Percentiles rank a stretch among this genome's conserved stretches.
Conservation (phyloP, 2,113 vertebrate species). For the Psilopsiagon aurifrons region DNA sequence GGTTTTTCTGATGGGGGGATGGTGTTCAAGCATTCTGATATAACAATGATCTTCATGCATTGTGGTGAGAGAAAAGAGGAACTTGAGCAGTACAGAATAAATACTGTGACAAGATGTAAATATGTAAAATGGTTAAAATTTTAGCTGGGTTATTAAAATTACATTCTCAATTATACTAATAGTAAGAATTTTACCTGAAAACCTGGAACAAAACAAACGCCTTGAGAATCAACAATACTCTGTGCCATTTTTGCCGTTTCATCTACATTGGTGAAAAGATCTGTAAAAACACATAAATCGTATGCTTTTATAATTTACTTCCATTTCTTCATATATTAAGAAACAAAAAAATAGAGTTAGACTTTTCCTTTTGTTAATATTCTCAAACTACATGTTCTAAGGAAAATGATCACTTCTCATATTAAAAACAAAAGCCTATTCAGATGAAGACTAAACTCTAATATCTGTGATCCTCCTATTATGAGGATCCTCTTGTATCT, state of each 20-base stretch:
- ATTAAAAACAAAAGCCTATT: background rate
- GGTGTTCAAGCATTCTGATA: background rate
- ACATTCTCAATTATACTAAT: background rate
- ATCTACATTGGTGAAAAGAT: slow-evolving; percentile 85
- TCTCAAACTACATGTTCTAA: background rate
- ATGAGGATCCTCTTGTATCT: background rate
- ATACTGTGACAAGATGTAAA: background rate
- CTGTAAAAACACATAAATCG: slow-evolving; percentile 70
- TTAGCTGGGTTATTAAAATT: background rate
- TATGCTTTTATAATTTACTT: background rate
- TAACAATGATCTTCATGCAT: background rate
- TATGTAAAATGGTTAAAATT: background rate
- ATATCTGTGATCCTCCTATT: background rate
- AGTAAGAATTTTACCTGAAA: slow-evolving; percentile 83
- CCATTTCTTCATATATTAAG: background rate
- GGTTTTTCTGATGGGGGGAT: background rate
- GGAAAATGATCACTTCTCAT: background rate
- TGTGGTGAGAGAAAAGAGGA: background rate
- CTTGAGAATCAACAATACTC: slow-evolving; percentile 86
- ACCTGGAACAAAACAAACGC: slow-evolving; percentile 94
- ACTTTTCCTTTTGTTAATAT: background rate
- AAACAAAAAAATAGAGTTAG: background rate
- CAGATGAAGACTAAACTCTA: background rate
- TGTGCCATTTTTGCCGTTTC: slow-evolving; percentile 88
- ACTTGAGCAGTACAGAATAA: background rate